Evolutionary conservation across 2,797 vertebrate species (phyloP), one percentile per base, ranked within the genome.

Genomic region (Pseudopleuronectes americanus): DNA sequence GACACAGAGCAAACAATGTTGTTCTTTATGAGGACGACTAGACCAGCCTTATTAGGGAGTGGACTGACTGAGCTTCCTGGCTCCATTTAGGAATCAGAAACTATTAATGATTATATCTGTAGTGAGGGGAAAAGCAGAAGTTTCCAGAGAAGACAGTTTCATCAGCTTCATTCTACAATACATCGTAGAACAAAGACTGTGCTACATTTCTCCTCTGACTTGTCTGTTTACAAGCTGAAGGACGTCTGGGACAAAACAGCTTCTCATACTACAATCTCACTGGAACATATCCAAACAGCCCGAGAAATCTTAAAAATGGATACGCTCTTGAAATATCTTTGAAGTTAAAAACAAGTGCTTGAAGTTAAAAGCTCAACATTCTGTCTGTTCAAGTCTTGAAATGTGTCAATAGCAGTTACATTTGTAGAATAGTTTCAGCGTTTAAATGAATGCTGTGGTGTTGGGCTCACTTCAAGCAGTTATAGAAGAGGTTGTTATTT

Each of bases 11-110:
- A 82, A 81, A 82, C 54, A 76, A 24, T 23, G 28, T 6, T 51
- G 49, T 56, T 71, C 49, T 66, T 77, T 80, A 85, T 67, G 76
- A 85, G 80, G 81, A 74, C 55, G 67, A 53, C 57, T 65, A 52
- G 9, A 77, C n/a, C 52, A 49, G 61, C 26, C 62, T 58, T 72
- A 80, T 62, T 31, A 69, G 43, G 59, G 70, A 71, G 43, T 41
- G 62, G 48, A 51, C 43, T 9, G 60, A 47, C 23, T 68, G 57
- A 64, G 53, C 26, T 59, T 64, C 71, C 71, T 83, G 61, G 48
- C 33, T 60, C 66, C 8, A 21, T 8, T 45, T 19, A 8, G 21
- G 5, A 45, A 36, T 54, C 4, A 17, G 19, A 55, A 28, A 17
- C 12, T 38, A 13, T 53, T 21, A 22, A 22, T 41, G 10, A 41